A percentile compares a stretch with the other conserved stretches of the same genome.
Conservation (phyloP, 2,888 invertebrate genomes). For the Cyclophora punctaria region DNA sequence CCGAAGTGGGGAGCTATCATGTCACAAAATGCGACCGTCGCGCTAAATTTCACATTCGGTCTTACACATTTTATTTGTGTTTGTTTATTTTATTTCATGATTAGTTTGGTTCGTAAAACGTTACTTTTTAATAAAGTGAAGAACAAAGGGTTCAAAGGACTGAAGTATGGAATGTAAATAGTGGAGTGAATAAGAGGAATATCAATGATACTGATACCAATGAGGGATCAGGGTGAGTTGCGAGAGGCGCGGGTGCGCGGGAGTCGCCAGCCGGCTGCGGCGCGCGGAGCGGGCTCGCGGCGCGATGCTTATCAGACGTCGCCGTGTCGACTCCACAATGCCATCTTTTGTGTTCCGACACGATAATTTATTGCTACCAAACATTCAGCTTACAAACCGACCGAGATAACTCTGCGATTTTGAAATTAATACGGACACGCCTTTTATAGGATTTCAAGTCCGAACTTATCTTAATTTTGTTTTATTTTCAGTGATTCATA, state of each 20-base stretch:
- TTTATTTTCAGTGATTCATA: conserved; percentile 6
- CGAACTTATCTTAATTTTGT: conserved; percentile 12
- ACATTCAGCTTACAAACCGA: conserved; percentile 53
- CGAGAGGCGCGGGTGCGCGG: conserved; percentile 14
- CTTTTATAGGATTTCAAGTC: conserved; percentile 23
- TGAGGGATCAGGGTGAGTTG: conserved; percentile 15
- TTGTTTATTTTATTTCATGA: too few species aligned
- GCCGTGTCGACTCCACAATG: conserved; percentile 65
- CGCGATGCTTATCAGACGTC: conserved; percentile 62
- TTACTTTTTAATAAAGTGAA: too few species aligned
- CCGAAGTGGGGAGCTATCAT: conserved; percentile 36
- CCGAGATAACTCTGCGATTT: conserved; percentile 50
- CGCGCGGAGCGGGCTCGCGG: conserved; percentile 21
- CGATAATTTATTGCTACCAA: conserved; percentile 67
- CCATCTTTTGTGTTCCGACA: conserved; percentile 69
- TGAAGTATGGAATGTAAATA: too few species aligned
- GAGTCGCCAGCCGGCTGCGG: conserved; percentile 17
- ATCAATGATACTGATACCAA: too few species aligned
- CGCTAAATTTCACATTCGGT: conserved; percentile 28
- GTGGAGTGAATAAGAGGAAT: too few species aligned
- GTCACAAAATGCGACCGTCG: conserved; percentile 30
- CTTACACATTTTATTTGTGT: too few species aligned
- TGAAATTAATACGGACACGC: conserved; percentile 42
- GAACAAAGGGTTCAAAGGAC: too few species aligned
- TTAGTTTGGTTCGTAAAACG: too few species aligned